Evolutionary conservation across 2,797 vertebrate genomes (phyloP), one percentile per base, ranked within the genome.

Genomic region (Pseudomugil gertrudae): DNA sequence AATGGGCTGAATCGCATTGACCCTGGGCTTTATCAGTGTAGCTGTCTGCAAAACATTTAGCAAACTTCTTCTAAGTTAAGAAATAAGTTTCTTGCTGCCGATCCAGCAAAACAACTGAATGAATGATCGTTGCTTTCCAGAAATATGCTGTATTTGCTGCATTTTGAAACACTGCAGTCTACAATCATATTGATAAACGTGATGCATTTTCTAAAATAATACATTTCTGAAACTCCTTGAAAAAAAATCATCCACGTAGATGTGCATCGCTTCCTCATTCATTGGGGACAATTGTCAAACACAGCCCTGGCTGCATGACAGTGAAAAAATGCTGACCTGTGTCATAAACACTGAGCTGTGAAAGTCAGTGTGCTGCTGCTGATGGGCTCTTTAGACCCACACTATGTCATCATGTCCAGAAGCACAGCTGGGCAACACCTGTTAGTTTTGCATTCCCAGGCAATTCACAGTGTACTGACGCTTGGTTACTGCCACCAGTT

Each of bases 391-490:
- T 78, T 82, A 85, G 84, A 79, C 79, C 64, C 70, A 69, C 66
- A 72, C 80, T 71, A 83, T 86, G 89, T 88, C 87, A 86, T 87
- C 65, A 67, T 71, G 84, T 80, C 88, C 86, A 78, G 55, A 69
- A 77, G 74, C 88, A 89, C 92, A 92, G 89, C 92, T 92, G 92
- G 88, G 73, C 77, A 81, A 87, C 90, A 91, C 91, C 88, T 92
- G 91, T 81, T 83, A 48, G 68, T 71, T 62, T 52, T 52, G 45
- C 85, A 83, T 78, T 79, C 76, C 79, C 74, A 78, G 24, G 76
- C 77, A 74, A 66, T 79, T 84, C 84, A 75, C 85, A 78, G 73
- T 84, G 82, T 83, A 84, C 63, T 4, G 23, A 74, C 45, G 59
- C 68, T 53, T 59, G 80, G 78, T 69, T 73, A 56, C 81, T 76